A percentile compares a stretch with the other conserved stretches of the same genome.
These are phyloP conservation scores for Acropternis orthonyx DNA, from an alignment of 2,797 vertebrate genomes.

Conservation along the genomic window DNA sequence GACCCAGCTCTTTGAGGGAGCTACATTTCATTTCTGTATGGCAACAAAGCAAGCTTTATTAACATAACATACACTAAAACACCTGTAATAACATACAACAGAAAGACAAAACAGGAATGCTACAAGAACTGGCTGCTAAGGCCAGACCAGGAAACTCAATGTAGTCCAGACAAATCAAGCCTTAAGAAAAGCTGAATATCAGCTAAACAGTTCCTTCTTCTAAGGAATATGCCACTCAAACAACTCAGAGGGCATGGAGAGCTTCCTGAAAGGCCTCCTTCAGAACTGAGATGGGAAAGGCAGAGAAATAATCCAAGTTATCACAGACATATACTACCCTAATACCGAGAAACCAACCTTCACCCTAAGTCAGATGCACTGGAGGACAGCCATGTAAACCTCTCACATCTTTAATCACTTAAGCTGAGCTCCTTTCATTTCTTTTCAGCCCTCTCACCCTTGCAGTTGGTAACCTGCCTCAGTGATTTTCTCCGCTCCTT, in stretches of 20 bases:
- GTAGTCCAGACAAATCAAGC: not conserved
- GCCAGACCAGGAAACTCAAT: not conserved
- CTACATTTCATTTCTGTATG: not conserved
- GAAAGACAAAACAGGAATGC: not conserved
- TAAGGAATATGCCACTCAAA: not conserved
- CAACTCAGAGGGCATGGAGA: not conserved
- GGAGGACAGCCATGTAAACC: not conserved
- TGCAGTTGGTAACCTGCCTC: not conserved
- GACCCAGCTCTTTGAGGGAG: not conserved
- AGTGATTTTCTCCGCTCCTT: not conserved
- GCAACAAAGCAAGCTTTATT: not conserved
- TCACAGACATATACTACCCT: not conserved
- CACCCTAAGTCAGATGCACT: rapidly evolving
- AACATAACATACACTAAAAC: not conserved
- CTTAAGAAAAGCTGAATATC: not conserved
- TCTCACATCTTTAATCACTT: not conserved
- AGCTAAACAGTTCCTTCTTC: not conserved
- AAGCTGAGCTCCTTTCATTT: not conserved
- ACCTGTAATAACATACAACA: not conserved
- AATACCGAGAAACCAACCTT: not conserved
- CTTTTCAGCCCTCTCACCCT: not conserved
- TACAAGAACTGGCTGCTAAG: not conserved
- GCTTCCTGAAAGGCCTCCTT: not conserved
- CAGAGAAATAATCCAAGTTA: not conserved
- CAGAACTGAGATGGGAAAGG: not conserved